Percentiles rank a stretch among this genome's conserved stretches.
Evolutionary conservation across 1,140 invertebrate genomes (phyloP).

Genomic region (Drosophila sturtevanti): DNA sequence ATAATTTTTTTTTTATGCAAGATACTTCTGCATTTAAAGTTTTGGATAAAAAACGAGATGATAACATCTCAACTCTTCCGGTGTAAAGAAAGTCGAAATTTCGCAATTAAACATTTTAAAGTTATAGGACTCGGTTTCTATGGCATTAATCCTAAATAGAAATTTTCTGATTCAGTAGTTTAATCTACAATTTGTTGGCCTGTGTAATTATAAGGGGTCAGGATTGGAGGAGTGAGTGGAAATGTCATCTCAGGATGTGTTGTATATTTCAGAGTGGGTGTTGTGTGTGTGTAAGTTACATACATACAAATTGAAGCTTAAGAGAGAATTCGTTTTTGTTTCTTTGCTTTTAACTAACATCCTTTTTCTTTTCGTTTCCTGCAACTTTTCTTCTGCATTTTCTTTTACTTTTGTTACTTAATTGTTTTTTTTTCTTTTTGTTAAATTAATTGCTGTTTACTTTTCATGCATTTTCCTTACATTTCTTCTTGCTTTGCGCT

Average conservation of each 20-base stretch:
- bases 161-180: background rate
- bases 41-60: too few relatives aligned
- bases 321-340: slow-evolving; percentile 59
- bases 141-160: background rate
- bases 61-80: too few relatives aligned
- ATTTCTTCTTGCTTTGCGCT: slow-evolving; percentile 54
- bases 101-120: background rate
- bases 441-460: slow-evolving; percentile 63
- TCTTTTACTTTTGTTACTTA: background rate
- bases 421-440: slow-evolving; percentile 29
- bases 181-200: background rate
- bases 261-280: slow-evolving; percentile 29
- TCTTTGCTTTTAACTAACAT: slow-evolving; percentile 68
- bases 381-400: slow-evolving; percentile 1
- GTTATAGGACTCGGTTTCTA: background rate
- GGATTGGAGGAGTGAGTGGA: background rate
- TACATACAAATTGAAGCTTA: slow-evolving; percentile 79
- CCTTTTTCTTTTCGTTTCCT: slow-evolving; percentile 32
- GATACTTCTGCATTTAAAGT: too few relatives aligned
- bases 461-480: slow-evolving; percentile 57
- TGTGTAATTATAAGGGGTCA: background rate
- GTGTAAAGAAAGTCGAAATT: too few relatives aligned
- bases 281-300: slow-evolving; percentile 45
- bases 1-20: too few relatives aligned
- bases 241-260: slow-evolving; percentile 25